Base-by-base conservation (phyloP, 2,797 vertebrate genomes). In the Erethizon dorsatum region DNA sequence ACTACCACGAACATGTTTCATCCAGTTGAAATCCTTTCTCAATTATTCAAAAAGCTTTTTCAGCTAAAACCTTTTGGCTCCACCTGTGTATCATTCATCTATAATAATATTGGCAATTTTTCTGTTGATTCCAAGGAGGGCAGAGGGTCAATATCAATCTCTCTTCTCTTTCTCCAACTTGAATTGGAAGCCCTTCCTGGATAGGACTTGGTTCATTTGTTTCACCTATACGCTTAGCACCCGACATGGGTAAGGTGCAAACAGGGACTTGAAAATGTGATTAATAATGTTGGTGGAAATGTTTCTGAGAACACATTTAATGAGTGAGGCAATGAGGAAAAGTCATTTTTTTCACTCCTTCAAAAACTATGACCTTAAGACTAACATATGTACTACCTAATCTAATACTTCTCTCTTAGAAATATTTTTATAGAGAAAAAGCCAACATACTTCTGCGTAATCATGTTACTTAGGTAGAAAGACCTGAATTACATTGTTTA, bases 1-100 rank as follows among this genome's bases (percentile, higher is more conserved):
- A 91, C 45, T 83, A 88, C 61, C n/a, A 59, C 0, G 4, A 89
- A 67, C 52, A 33, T 85, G 9, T 95, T 54, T 67, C 83, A 97
- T 90, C 37, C 41, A 59, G 14, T 57, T 69, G 18, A 88, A 95
- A 94, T 83, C 63, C 15, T 12, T 89, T 92, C 80, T 94, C 15
- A n/a, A 4, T 92, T 96, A 88, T 84, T 97, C 61, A 86, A 24
- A 2, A 33, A 20, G 26, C 0, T 71, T 88, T 97, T 92, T 63
- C 24, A 61, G 80, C 84, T 94, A 85, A 69, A 91, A 31, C 45
- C 67, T 97, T 79, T 93, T 94, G 79, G 50, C 80, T 95, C 65
- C n/a, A 41, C 75, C 93, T 86, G 37, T 52, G 18, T n/a, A 87
- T 83, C 41, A 89, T 89, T 91, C 75, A 45, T 93, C 56, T 88